These are phyloP conservation scores for Exephanes ischioxanthus DNA, from an alignment of 2,888 invertebrate species.

Conservation along the genomic window DNA sequence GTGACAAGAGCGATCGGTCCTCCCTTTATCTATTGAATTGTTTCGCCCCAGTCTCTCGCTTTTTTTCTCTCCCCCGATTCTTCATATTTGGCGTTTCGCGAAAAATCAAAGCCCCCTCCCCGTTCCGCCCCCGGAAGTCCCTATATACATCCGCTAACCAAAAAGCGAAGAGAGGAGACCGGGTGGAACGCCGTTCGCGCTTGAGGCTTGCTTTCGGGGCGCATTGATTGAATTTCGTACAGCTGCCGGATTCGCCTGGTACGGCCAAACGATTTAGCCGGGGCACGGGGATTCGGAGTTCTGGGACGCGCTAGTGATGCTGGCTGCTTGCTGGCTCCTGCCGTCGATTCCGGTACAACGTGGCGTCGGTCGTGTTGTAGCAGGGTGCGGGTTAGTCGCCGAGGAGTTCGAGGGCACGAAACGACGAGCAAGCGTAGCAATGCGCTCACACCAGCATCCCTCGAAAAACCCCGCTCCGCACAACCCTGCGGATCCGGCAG, in stretches of 20 bases:
- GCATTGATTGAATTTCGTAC: conserved; percentile 79
- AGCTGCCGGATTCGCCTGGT: conserved; percentile 59
- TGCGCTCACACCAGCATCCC: conserved; percentile 40
- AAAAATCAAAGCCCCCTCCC: conserved; percentile 6
- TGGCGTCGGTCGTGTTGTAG: not conserved
- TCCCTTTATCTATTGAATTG: not conserved
- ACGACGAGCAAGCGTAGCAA: conserved; percentile 41
- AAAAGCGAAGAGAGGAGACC: conserved; percentile 4
- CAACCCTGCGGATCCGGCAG: conserved; percentile 10
- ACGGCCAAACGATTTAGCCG: conserved; percentile 55
- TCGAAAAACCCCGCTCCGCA: conserved; percentile 18
- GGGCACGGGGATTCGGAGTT: conserved; percentile 69
- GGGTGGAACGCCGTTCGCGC: conserved; percentile 54
- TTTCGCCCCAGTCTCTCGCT: not conserved
- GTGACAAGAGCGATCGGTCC: not conserved
- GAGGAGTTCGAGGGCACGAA: conserved; percentile 40
- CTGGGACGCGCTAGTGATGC: conserved; percentile 55
- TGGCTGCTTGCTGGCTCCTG: conserved; percentile 40
- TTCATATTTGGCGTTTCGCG: not conserved
- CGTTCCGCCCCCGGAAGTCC: not conserved
- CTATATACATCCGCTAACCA: not conserved
- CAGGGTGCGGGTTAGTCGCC: conserved; percentile 37
- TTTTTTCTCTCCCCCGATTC: not conserved
- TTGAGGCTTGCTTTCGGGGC: conserved; percentile 72
- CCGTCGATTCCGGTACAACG: conserved; percentile 23